Base-by-base conservation (phyloP, 2,797 vertebrate genomes). In the Uromys caudimaculatus region DNA sequence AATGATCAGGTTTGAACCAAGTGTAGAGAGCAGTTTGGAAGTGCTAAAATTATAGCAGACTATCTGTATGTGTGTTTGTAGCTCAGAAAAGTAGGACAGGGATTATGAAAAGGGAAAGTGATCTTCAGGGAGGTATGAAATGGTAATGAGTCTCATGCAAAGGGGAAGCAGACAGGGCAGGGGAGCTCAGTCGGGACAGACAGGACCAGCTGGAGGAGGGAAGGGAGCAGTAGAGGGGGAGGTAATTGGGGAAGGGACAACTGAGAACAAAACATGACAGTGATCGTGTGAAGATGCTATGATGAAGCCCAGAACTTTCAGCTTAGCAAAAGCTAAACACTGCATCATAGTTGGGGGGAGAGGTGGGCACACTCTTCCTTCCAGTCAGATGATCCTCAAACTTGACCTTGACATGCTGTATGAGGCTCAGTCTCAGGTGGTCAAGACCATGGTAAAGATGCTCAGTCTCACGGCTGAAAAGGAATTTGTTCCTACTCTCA, bases 401-500 rank as follows among this genome's bases (percentile, higher is more conserved):
- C 54, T 67, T 83, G 17, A 24, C 62, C 54, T 21, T 27, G 29
- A 35, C 12, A 0, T 60, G 32, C 24, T 76, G 21, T 76, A 56
- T 38, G n/a, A 90, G 78, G 52, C 38, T 62, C 54, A 7, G 27
- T 69, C 90, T 87, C 87, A 71, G 77, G 79, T 75, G 71, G 82
- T 41, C 21, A 38, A 69, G 17, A 32, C 21, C 44, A 50, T 81
- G 89, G 52, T 60, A n/a, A 56, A 90, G 56, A 90, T 38, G 89
- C 23, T 92, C 32, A 71, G 38, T 85, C 83, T 94, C 60, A 86
- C 81, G 91, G 23, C 83, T 86, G 16, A 62, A 91, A 91, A 92
- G 27, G 67, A 73, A 78, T 71, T 89, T 27, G 27, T 93, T 95
- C 86, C 58, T 90, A 35, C 89, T 85, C 90, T 87, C 81, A 64